Evolutionary conservation across 1,140 invertebrate species (phyloP), one percentile per base, ranked within the genome.

Genomic region (Procambarus clarkii): DNA sequence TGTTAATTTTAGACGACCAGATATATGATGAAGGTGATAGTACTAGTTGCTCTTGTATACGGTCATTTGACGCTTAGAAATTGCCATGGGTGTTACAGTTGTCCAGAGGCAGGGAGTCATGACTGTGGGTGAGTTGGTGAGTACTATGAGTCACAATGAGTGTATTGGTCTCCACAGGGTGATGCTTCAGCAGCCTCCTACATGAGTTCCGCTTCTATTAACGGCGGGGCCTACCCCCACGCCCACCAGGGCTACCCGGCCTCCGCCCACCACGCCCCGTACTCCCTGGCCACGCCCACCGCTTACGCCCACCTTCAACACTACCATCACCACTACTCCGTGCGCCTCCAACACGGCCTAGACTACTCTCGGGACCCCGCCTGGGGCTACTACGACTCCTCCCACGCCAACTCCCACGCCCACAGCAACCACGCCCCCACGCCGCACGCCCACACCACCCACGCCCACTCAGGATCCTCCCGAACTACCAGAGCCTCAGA

Each of bases 321-420:
- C 80, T 80, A 81, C 86, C 50, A 88, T 50, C 58, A 78, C 50
- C 69, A 83, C 81, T 82, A 81, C 88, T 69, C 83, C 54, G 13
- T 74, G 15, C 50, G 64, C 60, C 44, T 45, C 44, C 76, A 80
- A 24, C 83, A 74, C 18, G 82, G 83, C n/a, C 87, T 90, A 1
- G 92, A 92, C 77, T 92, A 86, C 87, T 64, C 86, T 18, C 58
- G 92, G 15, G 92, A 92, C 46, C 50, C 86, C 15, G 46, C 92
- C 60, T 92, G 91, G 91, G 82, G 86, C 34, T 92, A 86, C 76
- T 89, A 88, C 76, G 87, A 92, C 64, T 9, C 90, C 45, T 15
- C 78, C 78, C 11, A 24, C 74, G n/a, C 54, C 50, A 54, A 54
- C 50, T 9, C 50, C 8, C 50, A 54, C 50, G 50, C 50, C 50